A percentile compares a stretch with the other conserved stretches of the same genome.
Conservation (phyloP, 1,140 invertebrate genomes). For the Harlomillsia oculata region DNA sequence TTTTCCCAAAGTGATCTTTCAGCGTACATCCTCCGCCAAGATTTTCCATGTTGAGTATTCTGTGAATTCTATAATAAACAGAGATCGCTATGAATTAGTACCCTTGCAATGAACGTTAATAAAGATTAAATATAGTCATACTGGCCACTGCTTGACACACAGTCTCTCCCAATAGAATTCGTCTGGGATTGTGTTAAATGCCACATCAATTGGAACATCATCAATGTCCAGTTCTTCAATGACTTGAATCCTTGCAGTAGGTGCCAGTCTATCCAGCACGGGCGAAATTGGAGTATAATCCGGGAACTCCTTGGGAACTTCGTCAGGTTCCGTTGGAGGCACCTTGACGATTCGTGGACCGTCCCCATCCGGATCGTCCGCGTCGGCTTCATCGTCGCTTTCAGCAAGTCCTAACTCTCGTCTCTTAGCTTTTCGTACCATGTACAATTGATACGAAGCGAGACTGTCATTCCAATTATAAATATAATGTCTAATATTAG, state of each 20-base stretch:
- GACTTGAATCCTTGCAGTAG: constrained; percentile 14
- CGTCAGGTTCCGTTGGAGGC: not conserved
- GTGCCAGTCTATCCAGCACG: constrained; percentile 12
- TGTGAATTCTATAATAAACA: no score
- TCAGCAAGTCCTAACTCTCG: no score
- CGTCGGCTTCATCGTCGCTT: no score
- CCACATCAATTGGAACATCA: constrained; percentile 20
- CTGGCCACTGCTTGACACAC: constrained; percentile 1
- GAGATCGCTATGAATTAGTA: no score
- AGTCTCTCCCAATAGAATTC: constrained; percentile 29
- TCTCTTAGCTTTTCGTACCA: not conserved
- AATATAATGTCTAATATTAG: not conserved
- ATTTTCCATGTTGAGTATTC: constrained; percentile 13
- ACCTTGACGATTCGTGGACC: no score
- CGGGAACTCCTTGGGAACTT: not conserved
- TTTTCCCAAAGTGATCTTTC: constrained; percentile 14
- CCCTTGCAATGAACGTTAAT: no score
- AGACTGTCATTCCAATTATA: not conserved
- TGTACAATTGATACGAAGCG: not conserved
- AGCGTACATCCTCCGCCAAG: constrained; percentile 18
- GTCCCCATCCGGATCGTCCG: no score
- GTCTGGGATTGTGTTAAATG: constrained; percentile 30
- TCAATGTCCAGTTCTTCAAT: constrained; percentile 31
- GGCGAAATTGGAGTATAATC: not conserved
- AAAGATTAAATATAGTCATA: no score